Evolutionary conservation across 2,888 invertebrate genomes (phyloP).

Genomic region (Phortica okadai): DNA sequence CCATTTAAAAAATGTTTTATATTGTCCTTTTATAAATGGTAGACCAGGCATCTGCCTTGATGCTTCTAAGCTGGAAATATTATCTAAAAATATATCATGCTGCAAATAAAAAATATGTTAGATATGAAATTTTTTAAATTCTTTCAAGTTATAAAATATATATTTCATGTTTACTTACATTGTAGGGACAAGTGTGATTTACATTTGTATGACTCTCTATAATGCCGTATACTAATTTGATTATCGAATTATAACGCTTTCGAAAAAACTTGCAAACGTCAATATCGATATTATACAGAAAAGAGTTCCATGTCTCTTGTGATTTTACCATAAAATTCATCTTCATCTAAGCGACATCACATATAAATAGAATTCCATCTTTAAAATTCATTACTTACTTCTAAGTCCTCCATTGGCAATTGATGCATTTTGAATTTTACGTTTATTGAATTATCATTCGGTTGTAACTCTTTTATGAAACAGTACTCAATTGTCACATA

Average conservation of each 20-base stretch:
- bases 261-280: constrained; percentile 44
- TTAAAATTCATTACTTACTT: constrained; percentile 24
- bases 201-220: constrained; percentile 30
- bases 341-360: constrained; percentile 17
- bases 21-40: constrained; percentile 39
- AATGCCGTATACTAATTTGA: constrained; percentile 36
- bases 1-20: constrained; percentile 35
- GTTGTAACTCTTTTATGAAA: neutral
- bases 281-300: constrained; percentile 35
- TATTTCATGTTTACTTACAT: constrained; percentile 31
- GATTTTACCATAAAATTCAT: constrained; percentile 17
- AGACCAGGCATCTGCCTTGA: constrained; percentile 15
- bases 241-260: constrained; percentile 39
- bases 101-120: neutral
- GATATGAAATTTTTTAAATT: too few relatives aligned
- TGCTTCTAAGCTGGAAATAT: constrained; percentile 29
- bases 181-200: constrained; percentile 45
- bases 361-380: neutral
- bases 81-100: constrained; percentile 35
- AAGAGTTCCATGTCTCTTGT: constrained; percentile 40
- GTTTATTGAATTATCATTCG: constrained; percentile 17
- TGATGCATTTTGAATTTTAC: neutral
- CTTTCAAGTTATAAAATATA: neutral
- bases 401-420: neutral
- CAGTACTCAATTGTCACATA: constrained; percentile 21